Base-by-base conservation (phyloP, 2,888 invertebrate species). In the Coleophora deauratella region DNA sequence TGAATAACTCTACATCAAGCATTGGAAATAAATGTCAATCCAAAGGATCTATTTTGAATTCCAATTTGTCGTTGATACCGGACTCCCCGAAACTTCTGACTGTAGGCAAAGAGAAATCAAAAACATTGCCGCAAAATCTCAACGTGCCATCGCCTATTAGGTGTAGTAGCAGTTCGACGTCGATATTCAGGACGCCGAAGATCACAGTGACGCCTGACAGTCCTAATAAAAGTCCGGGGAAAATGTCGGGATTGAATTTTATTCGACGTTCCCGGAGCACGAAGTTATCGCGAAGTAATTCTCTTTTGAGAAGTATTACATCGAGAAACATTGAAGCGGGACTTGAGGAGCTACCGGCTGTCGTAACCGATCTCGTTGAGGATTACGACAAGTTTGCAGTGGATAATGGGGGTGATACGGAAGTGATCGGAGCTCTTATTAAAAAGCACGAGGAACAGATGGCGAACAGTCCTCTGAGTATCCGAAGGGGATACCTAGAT, bases 261-360 rank as follows among this genome's bases (percentile, higher is more conserved):
- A 91, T 92, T 55, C 85, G 92, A 9, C 84, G 92, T 42, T 91
- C 92, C 4, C 90, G 92, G 57, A 92, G 92, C 51, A 91, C 92
- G 1, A 92, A 92, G 64, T 64, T 92, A 37, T 89, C 91, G 1
- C 85, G 92, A 44, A 92, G 90, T 55, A 90, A 90, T 57, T 90
- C 90, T 1, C 65, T 90, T 46, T 61, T 90, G 9, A 85, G 90
- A 47, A 88, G 88, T 52, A 86, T 89, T 50, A 87, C 88, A 38
- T 72, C 86, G 21, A 80, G 76, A 52, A 71, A 81, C 52, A 80
- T 85, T 13, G 85, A 86, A 56, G 85, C 78, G 48, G 84, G 80
- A 1, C 59, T 77, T 38, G 82, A 78, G 43, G 84, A 80, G 43
- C 71, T 66, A 44, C 47, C 50, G 2, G 66, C 72, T 27, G 62